Evolutionary conservation across 2,797 vertebrate species (phyloP).

Genomic region (Hoplostethus mediterraneus): DNA sequence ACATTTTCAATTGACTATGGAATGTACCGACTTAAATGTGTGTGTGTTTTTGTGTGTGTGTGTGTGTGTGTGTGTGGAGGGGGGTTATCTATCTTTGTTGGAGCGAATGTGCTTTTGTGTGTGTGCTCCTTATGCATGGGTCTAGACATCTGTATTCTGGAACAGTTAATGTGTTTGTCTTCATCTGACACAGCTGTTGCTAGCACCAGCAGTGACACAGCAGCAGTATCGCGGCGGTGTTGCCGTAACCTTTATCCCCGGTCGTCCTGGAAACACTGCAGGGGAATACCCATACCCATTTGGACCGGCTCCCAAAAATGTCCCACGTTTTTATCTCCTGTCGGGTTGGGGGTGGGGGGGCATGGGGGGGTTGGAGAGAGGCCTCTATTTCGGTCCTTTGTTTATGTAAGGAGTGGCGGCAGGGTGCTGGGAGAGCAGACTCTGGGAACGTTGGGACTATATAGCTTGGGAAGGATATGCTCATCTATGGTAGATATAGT

Average conservation of each 20-base stretch:
- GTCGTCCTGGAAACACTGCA: conserved; percentile 33
- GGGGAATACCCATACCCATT: conserved; percentile 59
- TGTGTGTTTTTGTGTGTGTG: too few relatives aligned
- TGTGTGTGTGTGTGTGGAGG: too few relatives aligned
- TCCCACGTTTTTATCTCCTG: conserved; percentile 66
- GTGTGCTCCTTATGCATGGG: background rate
- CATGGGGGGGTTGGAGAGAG: conserved; percentile 29
- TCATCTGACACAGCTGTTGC: background rate
- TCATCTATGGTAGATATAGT: conserved; percentile 26
- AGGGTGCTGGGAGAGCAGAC: conserved; percentile 50
- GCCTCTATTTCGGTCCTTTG: conserved; percentile 75
- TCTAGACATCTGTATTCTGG: background rate
- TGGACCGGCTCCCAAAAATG: conserved; percentile 45
- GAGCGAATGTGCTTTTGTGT: conserved; percentile 15
- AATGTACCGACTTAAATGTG: conserved; percentile 57
- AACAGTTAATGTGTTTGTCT: background rate
- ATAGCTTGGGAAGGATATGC: conserved; percentile 44
- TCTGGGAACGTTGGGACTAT: conserved; percentile 66
- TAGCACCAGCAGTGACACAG: background rate
- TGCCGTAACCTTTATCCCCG: background rate
- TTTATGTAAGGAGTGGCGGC: conserved; percentile 76
- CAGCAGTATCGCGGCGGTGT: conserved; percentile 19
- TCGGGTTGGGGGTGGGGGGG: background rate
- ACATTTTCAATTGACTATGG: conserved; percentile 73
- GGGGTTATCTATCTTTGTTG: background rate